These are phyloP conservation scores for Proisotoma minuta DNA, from an alignment of 2,888 invertebrate species.

Conservation along the genomic window DNA sequence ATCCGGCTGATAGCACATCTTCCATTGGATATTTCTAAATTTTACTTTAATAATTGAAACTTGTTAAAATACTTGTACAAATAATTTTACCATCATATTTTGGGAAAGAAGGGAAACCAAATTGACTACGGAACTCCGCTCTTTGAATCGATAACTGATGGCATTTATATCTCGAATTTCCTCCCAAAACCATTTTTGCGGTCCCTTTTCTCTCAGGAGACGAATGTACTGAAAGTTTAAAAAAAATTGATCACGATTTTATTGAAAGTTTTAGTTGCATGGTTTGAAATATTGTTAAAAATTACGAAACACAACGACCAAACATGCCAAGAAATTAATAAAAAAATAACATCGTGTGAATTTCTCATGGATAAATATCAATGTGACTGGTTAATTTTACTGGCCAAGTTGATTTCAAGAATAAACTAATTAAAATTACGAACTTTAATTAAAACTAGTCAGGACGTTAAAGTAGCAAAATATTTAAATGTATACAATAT, in stretches of 20 bases:
- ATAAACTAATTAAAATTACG: constrained; percentile 2
- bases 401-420: neutral
- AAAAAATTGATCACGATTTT: neutral
- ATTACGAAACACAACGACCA: no score
- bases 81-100: constrained; percentile 3
- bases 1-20: constrained; percentile 74
- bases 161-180: constrained; percentile 75
- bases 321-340: no score
- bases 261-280: neutral
- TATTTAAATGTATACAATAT: no score
- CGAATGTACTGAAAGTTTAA: constrained; percentile 67
- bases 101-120: constrained; percentile 20
- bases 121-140: constrained; percentile 63
- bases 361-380: no score
- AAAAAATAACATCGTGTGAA: no score
- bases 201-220: constrained; percentile 68
- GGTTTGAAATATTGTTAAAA: neutral
- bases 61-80: no score
- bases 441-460: no score
- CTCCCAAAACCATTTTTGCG: constrained; percentile 85
- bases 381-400: neutral
- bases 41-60: no score
- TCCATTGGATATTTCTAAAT: constrained; percentile 64
- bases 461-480: no score
- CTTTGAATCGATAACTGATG: constrained; percentile 81